These are phyloP conservation scores for Sorex maritimensis DNA, from an alignment of 2,797 vertebrate genomes.

Conservation along the genomic window DNA sequence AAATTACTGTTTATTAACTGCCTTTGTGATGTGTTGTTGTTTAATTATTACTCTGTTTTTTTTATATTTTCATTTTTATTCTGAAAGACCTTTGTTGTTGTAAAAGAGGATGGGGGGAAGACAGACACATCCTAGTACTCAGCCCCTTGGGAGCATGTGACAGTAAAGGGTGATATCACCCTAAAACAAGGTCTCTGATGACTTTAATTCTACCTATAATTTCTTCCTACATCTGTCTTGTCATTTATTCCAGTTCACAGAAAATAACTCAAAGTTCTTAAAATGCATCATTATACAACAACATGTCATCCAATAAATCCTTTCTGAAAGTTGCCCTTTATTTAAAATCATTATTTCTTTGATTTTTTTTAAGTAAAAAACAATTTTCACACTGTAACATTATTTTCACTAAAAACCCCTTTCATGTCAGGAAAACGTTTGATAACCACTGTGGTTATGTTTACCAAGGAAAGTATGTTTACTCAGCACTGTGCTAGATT, in stretches of 20 bases:
- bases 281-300: neutral
- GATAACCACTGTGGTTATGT: neutral
- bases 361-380: neutral
- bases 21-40: neutral
- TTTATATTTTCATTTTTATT: neutral
- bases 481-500: neutral
- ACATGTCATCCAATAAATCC: neutral
- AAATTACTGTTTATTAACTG: too few species aligned
- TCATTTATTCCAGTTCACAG: conserved; percentile 14
- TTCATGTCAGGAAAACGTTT: neutral
- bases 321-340: neutral
- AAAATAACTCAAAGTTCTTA: conserved; percentile 18
- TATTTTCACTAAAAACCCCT: neutral
- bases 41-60: neutral
- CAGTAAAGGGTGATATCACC: neutral
- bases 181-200: neutral
- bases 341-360: neutral
- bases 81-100: neutral
- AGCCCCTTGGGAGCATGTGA: neutral
- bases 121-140: neutral
- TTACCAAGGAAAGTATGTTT: too few species aligned
- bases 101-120: neutral
- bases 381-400: neutral
- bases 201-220: neutral
- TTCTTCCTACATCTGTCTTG: too few species aligned